These are phyloP conservation scores for Galbula dea DNA, from an alignment of 2,113 vertebrate genomes.

Conservation along the genomic window DNA sequence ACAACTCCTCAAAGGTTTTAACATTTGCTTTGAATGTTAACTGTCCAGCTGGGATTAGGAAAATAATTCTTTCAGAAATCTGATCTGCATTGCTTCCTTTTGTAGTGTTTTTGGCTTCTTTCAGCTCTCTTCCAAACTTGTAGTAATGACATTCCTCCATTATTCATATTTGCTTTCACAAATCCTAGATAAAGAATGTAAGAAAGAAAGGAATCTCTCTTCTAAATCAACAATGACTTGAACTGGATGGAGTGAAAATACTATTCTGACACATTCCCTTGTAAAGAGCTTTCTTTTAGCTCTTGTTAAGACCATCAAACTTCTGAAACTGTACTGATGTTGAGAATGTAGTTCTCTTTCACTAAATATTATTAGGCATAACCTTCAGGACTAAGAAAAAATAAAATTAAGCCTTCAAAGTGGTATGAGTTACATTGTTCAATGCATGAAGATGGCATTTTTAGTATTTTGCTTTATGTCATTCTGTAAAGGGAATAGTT, in stretches of 20 bases:
- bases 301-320: neutral
- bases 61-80: conserved; percentile 69
- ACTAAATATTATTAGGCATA: neutral
- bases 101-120: conserved; percentile 64
- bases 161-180: conserved; percentile 63
- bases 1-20: conserved; percentile 49
- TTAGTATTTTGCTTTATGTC: neutral
- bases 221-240: conserved; percentile 57
- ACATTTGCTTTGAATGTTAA: conserved; percentile 68
- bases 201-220: neutral
- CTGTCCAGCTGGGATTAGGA: conserved; percentile 59
- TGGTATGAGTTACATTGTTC: neutral
- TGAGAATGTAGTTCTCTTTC: neutral
- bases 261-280: conserved; percentile 7
- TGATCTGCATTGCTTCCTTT: conserved; percentile 61
- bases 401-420: neutral
- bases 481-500: neutral
- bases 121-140: conserved; percentile 35
- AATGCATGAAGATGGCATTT: neutral
- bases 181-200: conserved; percentile 62
- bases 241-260: conserved; percentile 23
- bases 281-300: conserved; percentile 10
- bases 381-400: neutral
- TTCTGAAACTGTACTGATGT: neutral
- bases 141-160: conserved; percentile 53